Conservation (phyloP, 2,113 vertebrate genomes). For the Todiramphus saurophagus region DNA sequence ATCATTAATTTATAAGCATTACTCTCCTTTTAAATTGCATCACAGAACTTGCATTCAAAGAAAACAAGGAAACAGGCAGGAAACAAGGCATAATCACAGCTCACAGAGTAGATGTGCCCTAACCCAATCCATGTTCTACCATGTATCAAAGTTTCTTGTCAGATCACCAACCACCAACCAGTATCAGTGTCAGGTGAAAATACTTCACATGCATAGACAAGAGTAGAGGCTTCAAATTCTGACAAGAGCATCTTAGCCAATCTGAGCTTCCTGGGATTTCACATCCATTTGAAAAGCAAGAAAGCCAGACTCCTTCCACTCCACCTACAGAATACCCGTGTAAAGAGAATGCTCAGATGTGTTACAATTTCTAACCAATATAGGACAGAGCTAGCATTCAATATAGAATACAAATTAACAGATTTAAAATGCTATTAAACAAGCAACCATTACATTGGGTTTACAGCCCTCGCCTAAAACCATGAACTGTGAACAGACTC, state of each 20-base stretch:
- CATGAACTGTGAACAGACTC: neutral
- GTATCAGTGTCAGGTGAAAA: neutral
- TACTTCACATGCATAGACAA: neutral
- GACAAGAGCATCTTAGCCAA: fast-evolving
- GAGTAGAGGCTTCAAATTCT: neutral
- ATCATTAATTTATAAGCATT: neutral
- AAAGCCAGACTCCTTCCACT: neutral
- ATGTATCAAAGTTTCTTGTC: neutral
- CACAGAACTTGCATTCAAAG: neutral
- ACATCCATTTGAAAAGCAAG: neutral
- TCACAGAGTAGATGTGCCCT: neutral
- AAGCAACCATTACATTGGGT: neutral
- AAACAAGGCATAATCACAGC: neutral
- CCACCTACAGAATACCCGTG: neutral
- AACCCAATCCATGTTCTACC: neutral
- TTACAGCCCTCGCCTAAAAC: neutral
- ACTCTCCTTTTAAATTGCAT: neutral
- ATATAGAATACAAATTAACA: neutral
- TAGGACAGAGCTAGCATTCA: neutral
- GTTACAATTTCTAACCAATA: neutral
- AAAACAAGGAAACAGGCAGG: neutral
- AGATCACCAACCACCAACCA: neutral
- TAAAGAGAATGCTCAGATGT: neutral
- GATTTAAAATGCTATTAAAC: neutral
- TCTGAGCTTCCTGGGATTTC: neutral